Evolutionary conservation across 2,113 vertebrate genomes (phyloP).

Genomic region (Trematocara marginatum): DNA sequence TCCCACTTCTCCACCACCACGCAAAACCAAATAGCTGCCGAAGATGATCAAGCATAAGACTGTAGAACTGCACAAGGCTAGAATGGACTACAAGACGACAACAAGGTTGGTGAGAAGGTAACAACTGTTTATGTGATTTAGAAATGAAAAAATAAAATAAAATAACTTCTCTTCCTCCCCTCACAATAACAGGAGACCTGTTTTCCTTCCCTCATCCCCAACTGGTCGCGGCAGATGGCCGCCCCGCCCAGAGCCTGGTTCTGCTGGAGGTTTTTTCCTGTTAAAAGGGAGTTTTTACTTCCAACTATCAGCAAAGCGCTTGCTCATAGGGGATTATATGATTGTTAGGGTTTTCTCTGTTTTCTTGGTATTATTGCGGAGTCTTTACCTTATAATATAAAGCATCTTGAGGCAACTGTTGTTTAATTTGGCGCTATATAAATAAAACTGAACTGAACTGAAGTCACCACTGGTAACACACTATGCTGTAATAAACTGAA

Average conservation of each 20-base stretch:
- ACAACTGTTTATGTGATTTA: not conserved
- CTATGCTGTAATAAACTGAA: not conserved
- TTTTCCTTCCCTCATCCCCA: not conserved
- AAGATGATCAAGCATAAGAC: not conserved
- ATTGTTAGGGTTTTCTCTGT: not conserved
- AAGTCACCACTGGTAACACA: not conserved
- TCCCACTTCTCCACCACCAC: not conserved
- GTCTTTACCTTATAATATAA: not conserved
- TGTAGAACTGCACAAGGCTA: not conserved
- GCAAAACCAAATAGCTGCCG: not conserved
- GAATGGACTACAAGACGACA: not conserved
- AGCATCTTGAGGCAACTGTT: not conserved
- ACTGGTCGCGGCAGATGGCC: accelerated
- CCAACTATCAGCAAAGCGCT: not conserved
- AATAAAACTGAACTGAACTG: not conserved
- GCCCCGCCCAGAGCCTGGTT: not conserved
- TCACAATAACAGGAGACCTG: not conserved
- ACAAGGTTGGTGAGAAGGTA: not conserved
- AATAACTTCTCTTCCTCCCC: not conserved
- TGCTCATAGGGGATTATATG: not conserved
- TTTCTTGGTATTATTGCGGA: not conserved
- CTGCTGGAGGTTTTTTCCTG: not conserved
- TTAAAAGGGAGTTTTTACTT: not conserved
- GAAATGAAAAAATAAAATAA: not conserved
- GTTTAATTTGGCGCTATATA: not conserved